A percentile compares a stretch with the other conserved stretches of the same genome.
Evolutionary conservation across 2,888 invertebrate species (phyloP).

Genomic region (Noctua janthina): DNA sequence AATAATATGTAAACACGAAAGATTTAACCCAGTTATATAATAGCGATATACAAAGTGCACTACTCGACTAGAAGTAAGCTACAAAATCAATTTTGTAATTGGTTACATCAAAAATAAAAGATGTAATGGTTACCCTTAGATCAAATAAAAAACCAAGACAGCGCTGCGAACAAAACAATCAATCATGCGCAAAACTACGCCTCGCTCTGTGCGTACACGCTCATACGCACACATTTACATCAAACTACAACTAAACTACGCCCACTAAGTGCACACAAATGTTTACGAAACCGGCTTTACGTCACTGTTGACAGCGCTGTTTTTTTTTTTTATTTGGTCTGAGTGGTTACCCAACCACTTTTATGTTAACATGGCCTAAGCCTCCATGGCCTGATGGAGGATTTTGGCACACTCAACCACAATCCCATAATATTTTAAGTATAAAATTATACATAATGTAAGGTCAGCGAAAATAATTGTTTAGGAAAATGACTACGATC

Average conservation of each 20-base stretch:
- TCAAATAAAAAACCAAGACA: too few relatives aligned
- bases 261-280: too few relatives aligned
- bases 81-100: slow-evolving; percentile 44
- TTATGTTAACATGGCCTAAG: slow-evolving; percentile 21
- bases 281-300: too few relatives aligned
- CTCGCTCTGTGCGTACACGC: too few relatives aligned
- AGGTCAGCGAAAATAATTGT: slow-evolving; percentile 3
- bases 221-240: too few relatives aligned
- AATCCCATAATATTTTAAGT: slow-evolving; percentile 13
- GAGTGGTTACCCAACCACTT: slow-evolving; percentile 7
- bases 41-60: slow-evolving; percentile 51
- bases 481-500: not conserved
- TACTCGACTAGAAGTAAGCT: slow-evolving; percentile 64
- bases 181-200: too few relatives aligned
- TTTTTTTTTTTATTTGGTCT: too few relatives aligned
- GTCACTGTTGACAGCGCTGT: too few relatives aligned
- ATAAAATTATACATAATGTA: not conserved
- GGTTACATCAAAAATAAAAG: slow-evolving; percentile 20
- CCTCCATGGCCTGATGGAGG: slow-evolving; percentile 26
- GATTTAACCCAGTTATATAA: slow-evolving; percentile 40
- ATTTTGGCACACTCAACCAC: slow-evolving; percentile 49
- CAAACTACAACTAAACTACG: too few relatives aligned
- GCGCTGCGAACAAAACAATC: too few relatives aligned
- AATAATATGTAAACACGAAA: slow-evolving; percentile 52
- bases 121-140: not conserved